Percentiles rank a stretch among this genome's conserved stretches.
Conservation (phyloP, 2,888 invertebrate species). For the Dilophus febrilis region DNA sequence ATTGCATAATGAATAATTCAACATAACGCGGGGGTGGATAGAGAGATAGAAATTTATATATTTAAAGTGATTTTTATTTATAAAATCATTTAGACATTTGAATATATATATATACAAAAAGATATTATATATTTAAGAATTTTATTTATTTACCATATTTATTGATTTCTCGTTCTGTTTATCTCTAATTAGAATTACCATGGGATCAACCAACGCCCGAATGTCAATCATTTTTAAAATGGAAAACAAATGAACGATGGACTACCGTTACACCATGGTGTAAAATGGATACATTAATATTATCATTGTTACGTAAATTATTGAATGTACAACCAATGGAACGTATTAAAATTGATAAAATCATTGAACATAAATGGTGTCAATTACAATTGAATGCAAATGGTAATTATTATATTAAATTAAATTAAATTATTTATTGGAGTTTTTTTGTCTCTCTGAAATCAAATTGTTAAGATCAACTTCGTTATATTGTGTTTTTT, state of each 20-base stretch:
- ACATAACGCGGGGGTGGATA: too few species aligned
- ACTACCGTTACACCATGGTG: slow-evolving; percentile 58
- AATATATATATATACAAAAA: not conserved
- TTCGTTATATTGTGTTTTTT: too few species aligned
- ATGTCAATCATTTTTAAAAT: slow-evolving; percentile 56
- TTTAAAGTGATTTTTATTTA: slow-evolving; percentile 6
- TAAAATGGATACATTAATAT: slow-evolving; percentile 56
- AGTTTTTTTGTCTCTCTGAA: too few species aligned
- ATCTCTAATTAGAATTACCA: slow-evolving; percentile 56
- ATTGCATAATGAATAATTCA: too few species aligned
- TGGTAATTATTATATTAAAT: slow-evolving; percentile 23
- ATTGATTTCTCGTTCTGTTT: too few species aligned
- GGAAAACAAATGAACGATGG: slow-evolving; percentile 50
- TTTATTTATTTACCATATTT: not conserved
- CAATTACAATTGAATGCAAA: slow-evolving; percentile 27
- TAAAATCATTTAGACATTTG: not conserved
- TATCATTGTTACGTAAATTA: slow-evolving; percentile 60
- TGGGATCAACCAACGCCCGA: slow-evolving; percentile 71
- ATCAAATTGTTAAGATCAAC: too few species aligned
- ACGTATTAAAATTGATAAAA: slow-evolving; percentile 48
- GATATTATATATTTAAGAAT: not conserved
- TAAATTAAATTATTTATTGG: too few species aligned
- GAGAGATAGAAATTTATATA: too few species aligned
- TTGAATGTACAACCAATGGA: slow-evolving; percentile 47
- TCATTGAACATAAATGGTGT: slow-evolving; percentile 63